Base-by-base conservation (phyloP, 2,888 invertebrate genomes). In the Athrips mouffetella region DNA sequence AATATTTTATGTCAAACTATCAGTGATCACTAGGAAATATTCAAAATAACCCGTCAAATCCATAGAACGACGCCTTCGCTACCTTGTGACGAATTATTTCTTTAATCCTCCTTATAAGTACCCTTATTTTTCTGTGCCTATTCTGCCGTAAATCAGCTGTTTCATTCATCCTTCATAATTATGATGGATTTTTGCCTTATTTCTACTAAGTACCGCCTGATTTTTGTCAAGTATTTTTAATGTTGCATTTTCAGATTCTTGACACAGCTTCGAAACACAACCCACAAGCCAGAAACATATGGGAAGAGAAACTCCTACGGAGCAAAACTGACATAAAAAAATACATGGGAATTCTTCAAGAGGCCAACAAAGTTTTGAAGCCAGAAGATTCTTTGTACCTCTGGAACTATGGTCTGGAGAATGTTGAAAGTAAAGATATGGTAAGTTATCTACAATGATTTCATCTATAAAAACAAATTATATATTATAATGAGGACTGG, bases 371-470 rank as follows among this genome's bases (percentile, higher is more conserved):
- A 63, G 60, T 62, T 23, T 58, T 86, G 50, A 78, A 73, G 44
- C 45, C 70, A 20, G 63, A 75, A 48, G 83, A 83, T 52, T 60
- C 75, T 10, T 52, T 80, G n/a, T 52, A 62, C 42, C 62, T 88
- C 10, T 87, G 85, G 71, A 81, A 80, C 61, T 52, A 73, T 30
- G 62, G 79, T 41, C 54, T 87, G 48, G 82, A 86, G 57, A 74
- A 74, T 64, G 68, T 80, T 23, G 60, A 71, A 46, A 70, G 76
- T 15, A 70, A 65, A 62, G 62, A 62, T 50, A 68, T 70, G 52
- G 88, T 88, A 69, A 76, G 82, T 74, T 13, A 15, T 25, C 8
- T 25, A 6, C 5, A 25, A 25, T 25, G 25, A 8, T 25, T n/a
- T n/a, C n/a, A n/a, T n/a, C n/a, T n/a, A n/a, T n/a, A n/a, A n/a